Evolutionary conservation across 1,140 invertebrate genomes (phyloP), one percentile per base, ranked within the genome.

Genomic region (Kradibia gibbosae): DNA sequence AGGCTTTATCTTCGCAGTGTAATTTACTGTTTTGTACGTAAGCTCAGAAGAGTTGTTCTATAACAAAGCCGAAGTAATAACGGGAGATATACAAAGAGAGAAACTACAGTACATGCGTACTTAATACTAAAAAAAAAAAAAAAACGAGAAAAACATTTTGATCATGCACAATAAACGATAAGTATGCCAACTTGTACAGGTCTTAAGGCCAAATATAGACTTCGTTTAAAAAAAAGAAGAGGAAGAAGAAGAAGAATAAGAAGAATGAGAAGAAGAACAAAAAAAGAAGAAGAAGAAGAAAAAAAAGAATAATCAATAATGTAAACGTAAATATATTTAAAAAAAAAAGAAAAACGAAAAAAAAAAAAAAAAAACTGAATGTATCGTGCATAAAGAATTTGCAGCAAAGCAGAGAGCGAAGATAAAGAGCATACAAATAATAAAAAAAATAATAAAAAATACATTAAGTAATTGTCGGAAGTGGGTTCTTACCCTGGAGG

Each of bases 401-500:
- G 84, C 91, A 91, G 90, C 90, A 89, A 91, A 91, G 90, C 90
- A 88, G 87, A 90, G 88, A 91, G 87, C 87, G 88, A 86, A 89
- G 86, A 79, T 48, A 82, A 77, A 78, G 77, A 82, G 76, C 77
- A 79, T 78, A 82, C 76, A 82, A 79, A 75, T 74, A n/a, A n/a
- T n/a, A n/a, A n/a, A n/a, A n/a, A n/a, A n/a, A n/a, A n/a, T n/a
- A n/a, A n/a, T n/a, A 89, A 90, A 89, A 86, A 73, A 85, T 86
- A 89, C 87, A 87, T 90, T 88, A 86, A 88, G 85, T 89, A 91
- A 90, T 91, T 91, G 89, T 91, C 90, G 89, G 88, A 89, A 91
- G 89, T 88, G 91, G 90, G 92, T 88, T 92, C 93, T 93, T 93
- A 93, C 93, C 93, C 93, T 93, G 91, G 93, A 93, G 91, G 92